These are phyloP conservation scores for Cyclophora albipunctata DNA, from an alignment of 2,888 invertebrate genomes.

Conservation along the genomic window DNA sequence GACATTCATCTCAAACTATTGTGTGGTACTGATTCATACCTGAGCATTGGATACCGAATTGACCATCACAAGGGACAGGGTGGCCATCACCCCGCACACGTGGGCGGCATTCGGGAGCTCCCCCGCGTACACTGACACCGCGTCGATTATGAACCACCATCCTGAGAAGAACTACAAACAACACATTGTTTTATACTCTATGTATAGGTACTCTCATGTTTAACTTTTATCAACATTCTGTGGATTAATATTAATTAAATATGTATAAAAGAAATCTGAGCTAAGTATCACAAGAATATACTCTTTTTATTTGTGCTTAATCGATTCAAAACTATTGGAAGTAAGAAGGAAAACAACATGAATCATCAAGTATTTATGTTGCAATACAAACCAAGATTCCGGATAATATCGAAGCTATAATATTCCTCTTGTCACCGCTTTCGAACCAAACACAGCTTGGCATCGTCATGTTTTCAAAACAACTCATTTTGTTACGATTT, in stretches of 20 bases:
- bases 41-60: constrained; percentile 97
- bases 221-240: too few relatives aligned
- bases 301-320: too few relatives aligned
- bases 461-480: constrained; percentile 84
- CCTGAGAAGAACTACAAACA: constrained; percentile 89
- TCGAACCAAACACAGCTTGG: constrained; percentile 90
- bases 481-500: constrained; percentile 60
- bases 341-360: constrained; percentile 19
- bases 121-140: constrained; percentile 84
- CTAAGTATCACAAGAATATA: too few relatives aligned
- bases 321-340: too few relatives aligned
- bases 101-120: constrained; percentile 88
- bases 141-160: constrained; percentile 99
- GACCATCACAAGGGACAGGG: constrained; percentile 96
- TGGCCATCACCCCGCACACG: constrained; percentile 95
- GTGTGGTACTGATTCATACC: constrained; percentile 45
- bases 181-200: background rate
- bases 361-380: constrained; percentile 31
- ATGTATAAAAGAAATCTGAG: too few relatives aligned
- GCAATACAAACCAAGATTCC: constrained; percentile 85
- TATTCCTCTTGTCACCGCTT: constrained; percentile 89
- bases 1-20: too few relatives aligned
- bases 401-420: constrained; percentile 87
- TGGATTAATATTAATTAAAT: too few relatives aligned
- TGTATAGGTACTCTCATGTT: too few relatives aligned